Evolutionary conservation across 1,140 invertebrate species (phyloP).

Genomic region (Caenorhabditis tropicalis): DNA sequence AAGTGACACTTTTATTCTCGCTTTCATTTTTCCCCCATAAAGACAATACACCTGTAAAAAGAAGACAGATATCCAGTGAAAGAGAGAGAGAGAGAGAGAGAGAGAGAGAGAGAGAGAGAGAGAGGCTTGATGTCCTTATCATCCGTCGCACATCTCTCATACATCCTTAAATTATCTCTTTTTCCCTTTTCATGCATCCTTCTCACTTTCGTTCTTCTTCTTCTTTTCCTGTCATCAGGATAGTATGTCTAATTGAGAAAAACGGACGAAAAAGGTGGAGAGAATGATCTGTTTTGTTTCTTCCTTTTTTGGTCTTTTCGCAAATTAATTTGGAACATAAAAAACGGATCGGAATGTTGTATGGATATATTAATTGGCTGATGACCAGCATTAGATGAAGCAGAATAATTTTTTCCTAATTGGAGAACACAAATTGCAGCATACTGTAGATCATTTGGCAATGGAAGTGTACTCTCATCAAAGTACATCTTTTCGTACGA

Average conservation of each 20-base stretch:
- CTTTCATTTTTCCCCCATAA: slow-evolving; percentile 3
- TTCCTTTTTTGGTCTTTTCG: neutral
- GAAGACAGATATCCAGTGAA: neutral
- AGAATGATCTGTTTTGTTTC: slow-evolving; percentile 31
- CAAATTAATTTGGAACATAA: neutral
- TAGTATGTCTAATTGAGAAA: slow-evolving; percentile 34
- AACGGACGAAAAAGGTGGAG: slow-evolving; percentile 26
- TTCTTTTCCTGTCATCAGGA: neutral
- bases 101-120: too few species aligned
- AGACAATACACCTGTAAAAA: neutral
- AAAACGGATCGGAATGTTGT: slow-evolving; percentile 11
- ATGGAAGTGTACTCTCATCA: neutral
- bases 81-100: too few species aligned
- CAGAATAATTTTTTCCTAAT: neutral
- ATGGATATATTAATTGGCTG: neutral
- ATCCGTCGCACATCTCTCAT: slow-evolving; percentile 18
- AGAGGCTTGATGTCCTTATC: slow-evolving; percentile 14
- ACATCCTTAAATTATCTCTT: slow-evolving; percentile 38
- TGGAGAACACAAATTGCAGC: neutral
- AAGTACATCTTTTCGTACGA: too few species aligned
- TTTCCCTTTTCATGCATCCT: slow-evolving; percentile 21
- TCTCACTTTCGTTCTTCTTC: slow-evolving; percentile 24
- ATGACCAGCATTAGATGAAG: neutral
- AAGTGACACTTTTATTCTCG: slow-evolving; percentile 32
- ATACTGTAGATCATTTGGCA: neutral